A percentile compares a stretch with the other conserved stretches of the same genome.
These are phyloP conservation scores for Acinonyx jubatus DNA, from an alignment of 2,113 vertebrate genomes.

Conservation along the genomic window DNA sequence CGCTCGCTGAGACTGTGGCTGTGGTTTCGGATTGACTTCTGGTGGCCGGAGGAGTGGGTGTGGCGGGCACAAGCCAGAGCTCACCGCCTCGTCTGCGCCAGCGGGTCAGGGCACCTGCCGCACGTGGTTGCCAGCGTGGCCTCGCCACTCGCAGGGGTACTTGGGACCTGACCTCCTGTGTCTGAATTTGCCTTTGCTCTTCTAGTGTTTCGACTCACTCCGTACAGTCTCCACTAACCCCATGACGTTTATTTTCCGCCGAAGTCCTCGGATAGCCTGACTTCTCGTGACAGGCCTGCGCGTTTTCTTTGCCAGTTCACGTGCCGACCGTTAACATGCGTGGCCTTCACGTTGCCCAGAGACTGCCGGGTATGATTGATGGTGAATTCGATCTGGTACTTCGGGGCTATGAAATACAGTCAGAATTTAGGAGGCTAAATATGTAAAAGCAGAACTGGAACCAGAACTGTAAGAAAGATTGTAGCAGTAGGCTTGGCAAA, in stretches of 20 bases:
- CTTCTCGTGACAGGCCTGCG: background rate
- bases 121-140: background rate
- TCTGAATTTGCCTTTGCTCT: background rate
- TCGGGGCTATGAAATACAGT: background rate
- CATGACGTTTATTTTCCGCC: background rate
- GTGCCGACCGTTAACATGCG: rapidly evolving
- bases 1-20: background rate
- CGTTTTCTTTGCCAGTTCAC: background rate
- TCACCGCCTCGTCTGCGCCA: background rate
- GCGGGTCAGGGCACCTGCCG: background rate
- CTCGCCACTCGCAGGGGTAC: background rate
- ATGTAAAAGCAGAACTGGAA: background rate
- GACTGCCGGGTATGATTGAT: background rate
- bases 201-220: background rate
- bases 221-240: too few species aligned
- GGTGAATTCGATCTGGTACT: background rate
- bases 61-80: background rate
- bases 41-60: background rate
- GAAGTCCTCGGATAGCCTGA: too few species aligned
- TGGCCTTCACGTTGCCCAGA: background rate
- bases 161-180: background rate
- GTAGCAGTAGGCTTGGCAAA: background rate
- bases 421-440: background rate
- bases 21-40: background rate
- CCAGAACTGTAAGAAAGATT: background rate